Percentiles rank a stretch among this genome's conserved stretches.
Evolutionary conservation across 2,888 invertebrate species (phyloP).

Genomic region (Pseudococcus jackbeardsleyi): DNA sequence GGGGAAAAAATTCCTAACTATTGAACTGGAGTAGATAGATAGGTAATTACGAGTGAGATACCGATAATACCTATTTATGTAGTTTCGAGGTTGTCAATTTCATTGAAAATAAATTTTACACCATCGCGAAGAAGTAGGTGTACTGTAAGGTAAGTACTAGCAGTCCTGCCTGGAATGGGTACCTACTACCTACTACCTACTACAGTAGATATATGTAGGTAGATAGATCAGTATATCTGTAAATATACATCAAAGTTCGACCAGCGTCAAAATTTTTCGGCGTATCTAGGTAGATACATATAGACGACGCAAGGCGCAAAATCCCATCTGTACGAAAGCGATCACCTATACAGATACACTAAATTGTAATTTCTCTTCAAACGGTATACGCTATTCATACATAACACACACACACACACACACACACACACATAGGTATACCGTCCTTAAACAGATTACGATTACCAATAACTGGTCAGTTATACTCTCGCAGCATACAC

Average conservation of each 20-base stretch:
- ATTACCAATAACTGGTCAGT: slow-evolving; percentile 56
- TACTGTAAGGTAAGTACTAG: too few relatives aligned
- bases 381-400: too few relatives aligned
- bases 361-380: slow-evolving; percentile 55
- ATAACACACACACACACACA: too few relatives aligned
- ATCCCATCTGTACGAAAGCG: slow-evolving; percentile 46
- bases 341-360: slow-evolving; percentile 20
- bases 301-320: background rate
- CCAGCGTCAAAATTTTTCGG: background rate
- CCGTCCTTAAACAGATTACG: slow-evolving; percentile 53
- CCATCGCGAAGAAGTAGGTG: background rate
- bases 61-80: too few relatives aligned
- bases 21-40: background rate
- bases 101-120: slow-evolving; percentile 4
- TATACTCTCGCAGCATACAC: slow-evolving; percentile 22
- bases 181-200: too few relatives aligned
- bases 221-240: too few relatives aligned
- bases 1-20: too few relatives aligned
- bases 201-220: too few relatives aligned
- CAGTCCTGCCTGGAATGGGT: background rate
- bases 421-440: too few relatives aligned
- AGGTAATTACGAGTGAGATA: background rate
- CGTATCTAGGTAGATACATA: too few relatives aligned
- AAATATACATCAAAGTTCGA: background rate
- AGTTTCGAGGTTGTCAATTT: background rate